A percentile compares a stretch with the other conserved stretches of the same genome.
Evolutionary conservation across 2,888 invertebrate species (phyloP).

Genomic region (Neuroscelio doddi): DNA sequence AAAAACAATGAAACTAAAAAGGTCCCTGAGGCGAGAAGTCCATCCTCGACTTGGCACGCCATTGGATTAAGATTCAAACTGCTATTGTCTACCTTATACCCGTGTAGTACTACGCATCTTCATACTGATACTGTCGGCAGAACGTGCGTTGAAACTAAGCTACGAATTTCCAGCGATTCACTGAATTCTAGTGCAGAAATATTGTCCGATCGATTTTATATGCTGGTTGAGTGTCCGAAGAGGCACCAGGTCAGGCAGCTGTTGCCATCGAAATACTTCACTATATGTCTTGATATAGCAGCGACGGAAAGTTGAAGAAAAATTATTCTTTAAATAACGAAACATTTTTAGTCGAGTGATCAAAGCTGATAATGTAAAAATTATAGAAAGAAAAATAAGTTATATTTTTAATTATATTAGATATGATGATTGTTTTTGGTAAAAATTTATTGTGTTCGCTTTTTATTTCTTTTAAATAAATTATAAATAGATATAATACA

Average conservation of each 20-base stretch:
- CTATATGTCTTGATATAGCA: slow-evolving; percentile 18
- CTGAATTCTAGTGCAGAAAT: slow-evolving; percentile 26
- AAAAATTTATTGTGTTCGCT: too few species aligned
- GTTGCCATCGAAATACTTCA: slow-evolving; percentile 33
- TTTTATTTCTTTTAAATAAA: too few species aligned
- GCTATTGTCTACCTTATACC: slow-evolving; percentile 44
- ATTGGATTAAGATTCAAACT: slow-evolving; percentile 62
- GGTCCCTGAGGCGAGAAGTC: slow-evolving; percentile 49
- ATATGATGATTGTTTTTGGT: too few species aligned
- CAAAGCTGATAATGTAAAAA: not conserved
- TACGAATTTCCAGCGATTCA: slow-evolving; percentile 32
- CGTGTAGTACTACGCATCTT: slow-evolving; percentile 33
- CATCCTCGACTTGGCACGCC: slow-evolving; percentile 59
- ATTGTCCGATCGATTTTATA: slow-evolving; percentile 25
- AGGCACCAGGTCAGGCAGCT: slow-evolving; percentile 30
- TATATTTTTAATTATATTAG: too few species aligned
- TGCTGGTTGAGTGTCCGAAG: slow-evolving; percentile 26
- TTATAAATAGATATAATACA: too few species aligned
- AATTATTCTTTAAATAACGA: slow-evolving; percentile 7
- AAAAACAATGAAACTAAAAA: slow-evolving; percentile 45
- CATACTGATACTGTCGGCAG: slow-evolving; percentile 19
- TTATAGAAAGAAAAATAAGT: too few species aligned
- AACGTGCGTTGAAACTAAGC: slow-evolving; percentile 39
- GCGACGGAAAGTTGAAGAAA: slow-evolving; percentile 12
- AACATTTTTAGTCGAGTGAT: slow-evolving; percentile 3